phyloP scores from a whole-genome alignment of 2,888 invertebrate species.

The Mythimna impura region DNA sequence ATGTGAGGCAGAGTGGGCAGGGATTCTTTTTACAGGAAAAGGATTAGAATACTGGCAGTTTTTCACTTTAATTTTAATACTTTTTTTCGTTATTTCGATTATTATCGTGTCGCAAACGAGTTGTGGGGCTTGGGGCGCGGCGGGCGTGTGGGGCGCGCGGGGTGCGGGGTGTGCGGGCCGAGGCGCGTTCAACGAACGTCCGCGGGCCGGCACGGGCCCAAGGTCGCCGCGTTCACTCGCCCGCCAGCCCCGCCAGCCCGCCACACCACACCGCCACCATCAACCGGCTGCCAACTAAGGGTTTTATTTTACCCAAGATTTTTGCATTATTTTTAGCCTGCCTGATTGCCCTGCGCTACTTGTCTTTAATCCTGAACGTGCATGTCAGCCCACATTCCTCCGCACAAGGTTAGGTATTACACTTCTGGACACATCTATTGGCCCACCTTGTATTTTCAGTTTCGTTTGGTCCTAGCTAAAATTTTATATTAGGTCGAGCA shows the following conservation, averaged over 20 bases:
- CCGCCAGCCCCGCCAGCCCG: conserved; percentile 60
- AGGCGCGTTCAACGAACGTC: conserved; percentile 89
- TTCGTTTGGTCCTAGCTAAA: too few species aligned
- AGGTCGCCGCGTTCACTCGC: conserved; percentile 87
- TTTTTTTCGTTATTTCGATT: conserved; percentile 68
- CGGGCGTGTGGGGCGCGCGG: conserved; percentile 43
- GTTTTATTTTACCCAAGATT: conserved; percentile 70
- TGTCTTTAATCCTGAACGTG: conserved; percentile 49
- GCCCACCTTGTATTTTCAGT: too few species aligned
- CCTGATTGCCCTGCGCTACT: conserved; percentile 52
- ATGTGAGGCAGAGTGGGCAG: neutral
- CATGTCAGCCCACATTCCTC: conserved; percentile 53
- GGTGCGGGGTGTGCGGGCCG: conserved; percentile 63
- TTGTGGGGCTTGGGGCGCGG: conserved; percentile 71
- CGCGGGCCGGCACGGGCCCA: conserved; percentile 87
- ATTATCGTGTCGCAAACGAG: conserved; percentile 83
- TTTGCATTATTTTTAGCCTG: conserved; percentile 66
- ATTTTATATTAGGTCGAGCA: too few species aligned
- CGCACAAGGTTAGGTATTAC: conserved; percentile 34
- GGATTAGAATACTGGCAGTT: conserved; percentile 14
- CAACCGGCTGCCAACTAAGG: conserved; percentile 67
- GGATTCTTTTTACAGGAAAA: conserved; percentile 1
- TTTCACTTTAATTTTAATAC: conserved; percentile 51
- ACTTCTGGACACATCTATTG: too few species aligned
- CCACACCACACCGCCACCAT: conserved; percentile 69